A percentile compares a stretch with the other conserved stretches of the same genome.
phyloP scores from a whole-genome alignment of 2,797 vertebrate species.

The Thalassophryne amazonica region DNA sequence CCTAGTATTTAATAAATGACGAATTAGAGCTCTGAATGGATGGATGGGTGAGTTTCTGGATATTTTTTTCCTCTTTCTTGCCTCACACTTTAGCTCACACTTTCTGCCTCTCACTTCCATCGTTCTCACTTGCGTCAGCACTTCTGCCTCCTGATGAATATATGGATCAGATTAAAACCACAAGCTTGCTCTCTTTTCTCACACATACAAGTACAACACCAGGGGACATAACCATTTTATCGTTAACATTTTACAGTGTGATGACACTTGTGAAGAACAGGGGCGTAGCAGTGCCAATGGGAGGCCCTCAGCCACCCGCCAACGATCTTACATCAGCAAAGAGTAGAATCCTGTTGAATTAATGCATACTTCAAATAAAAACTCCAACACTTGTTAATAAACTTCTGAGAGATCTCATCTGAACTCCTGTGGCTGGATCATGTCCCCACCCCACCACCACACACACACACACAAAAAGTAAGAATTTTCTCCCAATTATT shows the following conservation, averaged over 20 bases:
- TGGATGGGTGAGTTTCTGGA: slow-evolving; percentile 16
- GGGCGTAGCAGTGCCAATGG: no score
- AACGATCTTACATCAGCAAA: no score
- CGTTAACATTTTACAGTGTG: background rate
- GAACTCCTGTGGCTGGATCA: no score
- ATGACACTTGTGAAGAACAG: no score
- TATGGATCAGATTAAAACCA: slow-evolving; percentile 71
- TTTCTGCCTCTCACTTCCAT: slow-evolving; percentile 47
- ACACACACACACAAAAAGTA: no score
- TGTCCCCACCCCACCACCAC: no score
- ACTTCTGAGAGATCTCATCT: no score
- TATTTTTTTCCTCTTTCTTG: slow-evolving; percentile 29
- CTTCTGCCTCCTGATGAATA: slow-evolving; percentile 69
- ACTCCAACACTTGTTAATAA: no score
- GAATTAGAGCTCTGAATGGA: background rate
- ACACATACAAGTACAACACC: slow-evolving; percentile 1
- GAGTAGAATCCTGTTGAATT: no score
- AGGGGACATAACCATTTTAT: slow-evolving; percentile 18
- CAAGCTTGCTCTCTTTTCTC: background rate
- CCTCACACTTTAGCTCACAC: slow-evolving; percentile 46
- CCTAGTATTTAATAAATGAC: slow-evolving; percentile 15
- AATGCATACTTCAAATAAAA: no score
- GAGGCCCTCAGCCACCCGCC: no score
- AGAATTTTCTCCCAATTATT: no score
- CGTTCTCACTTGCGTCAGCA: slow-evolving; percentile 67